Base-by-base conservation (phyloP, 2,888 invertebrate species). In the Pyrrhosoma nymphula region DNA sequence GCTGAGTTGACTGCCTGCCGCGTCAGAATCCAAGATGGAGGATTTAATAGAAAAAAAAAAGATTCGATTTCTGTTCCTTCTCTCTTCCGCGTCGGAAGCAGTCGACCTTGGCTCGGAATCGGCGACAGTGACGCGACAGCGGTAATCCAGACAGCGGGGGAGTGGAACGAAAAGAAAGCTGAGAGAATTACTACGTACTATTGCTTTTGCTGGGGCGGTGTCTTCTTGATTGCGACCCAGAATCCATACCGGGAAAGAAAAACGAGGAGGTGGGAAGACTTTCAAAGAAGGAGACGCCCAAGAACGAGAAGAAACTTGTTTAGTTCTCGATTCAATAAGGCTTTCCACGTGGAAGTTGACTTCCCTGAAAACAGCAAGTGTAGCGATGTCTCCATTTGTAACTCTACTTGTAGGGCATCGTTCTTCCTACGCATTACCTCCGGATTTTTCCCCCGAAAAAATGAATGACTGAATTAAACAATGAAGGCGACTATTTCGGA, bases 101-200 rank as follows among this genome's bases (percentile, higher is more conserved):
- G 82, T 82, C 82, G 82, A 35, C 82, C 82, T 82, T 82, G 82
- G 82, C 82, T 82, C 35, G 82, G 82, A 82, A 82, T 82, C 82
- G 16, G 82, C 16, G 82, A 82, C 82, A 82, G 82, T n/a, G 69
- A 69, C 82, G 82, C 82, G 82, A 82, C 82, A 82, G 35, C 82
- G 82, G 82, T 82, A 35, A 82, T 14, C 75, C 30, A 82, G 82
- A 82, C 30, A 4, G 12, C 12, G 35, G 30, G n/a, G 16, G 12
- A 82, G 69, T 35, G 82, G 18, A 82, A 35, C 23, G 16, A 35
- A 35, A 82, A 82, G 82, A 35, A 16, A 82, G 82, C 4, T 20
- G 82, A 4, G 35, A 82, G 35, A 82, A 18, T 18, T 35, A 82
- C n/a, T 60, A 60, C 20, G 60, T 60, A 16, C 47, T 47, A 47